Percentiles rank a stretch among this genome's conserved stretches.
These are phyloP conservation scores for Baryphthengus martii DNA, from an alignment of 2,113 vertebrate genomes.

Conservation along the genomic window DNA sequence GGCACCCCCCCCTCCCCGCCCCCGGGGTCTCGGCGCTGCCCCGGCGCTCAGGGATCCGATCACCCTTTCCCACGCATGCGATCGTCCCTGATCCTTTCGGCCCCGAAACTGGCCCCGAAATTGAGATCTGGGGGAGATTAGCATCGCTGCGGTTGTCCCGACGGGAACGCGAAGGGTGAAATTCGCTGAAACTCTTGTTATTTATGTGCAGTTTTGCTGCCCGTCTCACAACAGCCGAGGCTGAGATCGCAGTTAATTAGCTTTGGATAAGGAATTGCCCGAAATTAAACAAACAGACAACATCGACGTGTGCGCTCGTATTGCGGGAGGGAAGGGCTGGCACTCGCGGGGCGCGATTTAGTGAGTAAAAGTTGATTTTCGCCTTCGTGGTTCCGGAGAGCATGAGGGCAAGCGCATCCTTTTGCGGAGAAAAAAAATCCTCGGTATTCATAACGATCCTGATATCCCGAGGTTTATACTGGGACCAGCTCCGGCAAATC, in stretches of 20 bases:
- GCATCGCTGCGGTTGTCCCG: neutral
- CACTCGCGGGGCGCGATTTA: neutral
- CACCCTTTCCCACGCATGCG: neutral
- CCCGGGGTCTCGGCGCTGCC: neutral
- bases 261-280: neutral
- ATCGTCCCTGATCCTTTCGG: neutral
- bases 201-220: neutral
- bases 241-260: neutral
- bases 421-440: neutral
- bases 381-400: neutral
- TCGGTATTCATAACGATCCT: neutral
- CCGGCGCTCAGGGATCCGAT: neutral
- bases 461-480: neutral
- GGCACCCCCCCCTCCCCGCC: too few relatives aligned
- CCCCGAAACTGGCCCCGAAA: neutral
- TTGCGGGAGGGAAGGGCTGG: neutral
- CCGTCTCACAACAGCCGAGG: neutral
- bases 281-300: neutral
- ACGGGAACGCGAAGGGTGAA: neutral
- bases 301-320: neutral
- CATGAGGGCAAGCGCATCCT: neutral
- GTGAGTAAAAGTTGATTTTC: slow-evolving; percentile 19
- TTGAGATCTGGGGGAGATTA: neutral
- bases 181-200: neutral
- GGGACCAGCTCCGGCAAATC: neutral